Base-by-base conservation (phyloP, 1,140 invertebrate genomes). In the Calephelis virginiensis region DNA sequence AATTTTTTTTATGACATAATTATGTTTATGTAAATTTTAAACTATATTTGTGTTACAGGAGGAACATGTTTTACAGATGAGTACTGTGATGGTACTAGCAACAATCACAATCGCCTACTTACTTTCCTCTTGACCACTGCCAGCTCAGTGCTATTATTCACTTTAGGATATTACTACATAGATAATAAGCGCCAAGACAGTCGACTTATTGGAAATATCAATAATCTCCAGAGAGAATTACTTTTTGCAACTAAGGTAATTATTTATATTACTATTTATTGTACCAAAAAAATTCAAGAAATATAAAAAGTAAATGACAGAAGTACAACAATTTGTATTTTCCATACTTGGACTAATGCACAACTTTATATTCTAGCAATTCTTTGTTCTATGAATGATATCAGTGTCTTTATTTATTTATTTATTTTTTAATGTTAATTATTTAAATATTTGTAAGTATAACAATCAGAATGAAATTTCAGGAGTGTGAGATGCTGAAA, bases 151-250 rank as follows among this genome's bases (percentile, higher is more conserved):
- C 82, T 96, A 12, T 81, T 95, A 65, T 96, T 96, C 76, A 93
- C 94, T n/a, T 93, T 96, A 63, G 95, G 94, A 28, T 95, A 95
- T 86, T 95, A 96, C 84, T 94, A 94, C 72, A 93, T 96, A 71
- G 95, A 95, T 85, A 96, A 95, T 80, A 94, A 91, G 75, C 93
- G 94, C 76, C 92, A 94, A 74, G 95, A 92, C 69, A 82, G 90
- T 65, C 81, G 83, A 71, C 78, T 91, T 40, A 86, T 92, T 70
- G 89, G 82, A 12, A 91, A 83, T 70, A 90, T 92, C 43, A 92
- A 92, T 78, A 85, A 87, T 64, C 70, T 92, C 11, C 91, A 92
- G 66, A 82, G 90, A 43, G 90, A 92, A 69, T 79, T 92, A 64
- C 77, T 92, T 65, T 92, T 89, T 74, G 78, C 84, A 56, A 86